Evolutionary conservation across 2,888 invertebrate species (phyloP), one percentile per base, ranked within the genome.

Genomic region (Ethmia dodecea): DNA sequence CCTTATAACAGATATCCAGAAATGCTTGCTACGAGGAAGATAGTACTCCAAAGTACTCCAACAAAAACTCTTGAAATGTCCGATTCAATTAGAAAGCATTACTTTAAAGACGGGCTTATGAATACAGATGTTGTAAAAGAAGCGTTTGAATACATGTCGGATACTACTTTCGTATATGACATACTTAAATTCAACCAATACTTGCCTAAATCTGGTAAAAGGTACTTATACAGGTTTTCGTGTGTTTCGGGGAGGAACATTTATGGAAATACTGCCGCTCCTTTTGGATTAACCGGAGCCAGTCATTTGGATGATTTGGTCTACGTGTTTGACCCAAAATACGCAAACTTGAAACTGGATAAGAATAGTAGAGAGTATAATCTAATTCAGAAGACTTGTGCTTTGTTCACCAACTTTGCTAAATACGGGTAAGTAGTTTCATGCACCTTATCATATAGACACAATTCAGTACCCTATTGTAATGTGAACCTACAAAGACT

Each of bases 381-480:
- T 12, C 52, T 76, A 39, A 48, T 78, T 2, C 47, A 66, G 14
- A 55, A 66, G n/a, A 56, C 53, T 0, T 72, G 71, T 37, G 42
- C 50, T 0, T 34, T 74, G 1, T 75, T 72, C 28, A 69, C 69
- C 0, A 76, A 75, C 39, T 74, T 76, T 32, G 75, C 74, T 2
- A 74, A 74, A 51, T 65, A 54, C 40, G 74, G 77, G 77, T 76
- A 38, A 64, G 70, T 57, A 6, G n/a, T 20, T n/a, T n/a, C n/a
- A n/a, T n/a, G n/a, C n/a, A n/a, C n/a, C n/a, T n/a, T n/a, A n/a
- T n/a, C 20, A 20, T 20, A 4, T 20, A 5, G 2, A 20, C n/a
- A n/a, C n/a, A n/a, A n/a, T n/a, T n/a, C n/a, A n/a, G n/a, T n/a
- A n/a, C n/a, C n/a, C n/a, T n/a, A n/a, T n/a, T n/a, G n/a, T n/a